phyloP scores from a whole-genome alignment of 2,113 vertebrate species.

The Anguilla japonica region DNA sequence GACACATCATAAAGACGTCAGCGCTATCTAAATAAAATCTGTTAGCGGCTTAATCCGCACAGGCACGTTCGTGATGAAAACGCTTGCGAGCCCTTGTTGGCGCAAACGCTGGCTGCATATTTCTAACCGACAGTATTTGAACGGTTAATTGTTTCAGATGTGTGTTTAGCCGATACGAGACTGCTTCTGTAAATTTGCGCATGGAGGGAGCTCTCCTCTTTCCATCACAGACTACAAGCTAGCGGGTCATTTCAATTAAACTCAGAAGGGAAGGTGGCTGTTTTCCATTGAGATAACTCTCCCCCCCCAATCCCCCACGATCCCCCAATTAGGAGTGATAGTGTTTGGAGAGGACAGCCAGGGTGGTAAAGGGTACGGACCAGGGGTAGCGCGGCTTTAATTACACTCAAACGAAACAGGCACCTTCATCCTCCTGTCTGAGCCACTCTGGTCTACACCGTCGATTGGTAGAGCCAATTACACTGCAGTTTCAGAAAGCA shows the following conservation, averaged over 20 bases:
- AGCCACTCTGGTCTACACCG: background rate
- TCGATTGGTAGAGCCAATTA: background rate
- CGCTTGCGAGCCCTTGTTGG: too few relatives aligned
- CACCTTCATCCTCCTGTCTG: background rate
- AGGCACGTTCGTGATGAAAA: too few relatives aligned
- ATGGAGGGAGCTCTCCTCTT: background rate
- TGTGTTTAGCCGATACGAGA: too few relatives aligned
- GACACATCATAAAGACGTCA: too few relatives aligned
- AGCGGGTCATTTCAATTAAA: constrained; percentile 38
- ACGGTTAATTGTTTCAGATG: too few relatives aligned
- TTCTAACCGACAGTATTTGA: too few relatives aligned
- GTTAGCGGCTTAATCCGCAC: too few relatives aligned
- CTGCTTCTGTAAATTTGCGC: too few relatives aligned
- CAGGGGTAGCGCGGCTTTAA: constrained; percentile 26
- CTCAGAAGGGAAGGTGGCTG: constrained; percentile 23
- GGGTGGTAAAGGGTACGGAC: constrained; percentile 8
- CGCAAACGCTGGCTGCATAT: too few relatives aligned
- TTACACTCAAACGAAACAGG: constrained; percentile 24
- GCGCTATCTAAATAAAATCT: too few relatives aligned
- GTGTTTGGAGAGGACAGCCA: constrained; percentile 14
- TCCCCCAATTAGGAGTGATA: constrained; percentile 18
- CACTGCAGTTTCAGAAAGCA: background rate
- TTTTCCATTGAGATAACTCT: constrained; percentile 22
- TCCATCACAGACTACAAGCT: background rate
- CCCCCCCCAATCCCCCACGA: background rate